Conservation (phyloP, 1,140 invertebrate species). For the Palaemon carinicauda region DNA sequence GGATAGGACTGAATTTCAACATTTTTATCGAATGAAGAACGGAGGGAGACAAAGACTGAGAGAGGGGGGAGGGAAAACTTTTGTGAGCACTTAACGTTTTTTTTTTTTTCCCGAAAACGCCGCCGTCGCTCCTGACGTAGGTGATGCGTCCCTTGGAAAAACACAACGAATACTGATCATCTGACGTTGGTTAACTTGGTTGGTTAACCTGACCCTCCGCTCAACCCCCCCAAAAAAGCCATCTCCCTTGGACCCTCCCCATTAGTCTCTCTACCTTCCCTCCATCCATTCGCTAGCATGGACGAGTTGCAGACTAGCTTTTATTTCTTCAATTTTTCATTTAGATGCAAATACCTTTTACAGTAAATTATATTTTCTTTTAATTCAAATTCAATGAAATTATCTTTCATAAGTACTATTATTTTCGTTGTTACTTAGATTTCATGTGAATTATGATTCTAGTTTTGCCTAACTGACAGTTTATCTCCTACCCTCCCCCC, state of each 20-base stretch:
- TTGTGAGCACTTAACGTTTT: too few species aligned
- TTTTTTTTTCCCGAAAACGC: too few species aligned
- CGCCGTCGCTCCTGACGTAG: not conserved
- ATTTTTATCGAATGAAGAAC: too few species aligned
- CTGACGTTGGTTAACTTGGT: conserved; percentile 34
- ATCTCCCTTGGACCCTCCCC: not conserved
- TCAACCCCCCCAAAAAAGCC: too few species aligned
- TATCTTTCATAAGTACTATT: not conserved
- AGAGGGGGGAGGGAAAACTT: too few species aligned
- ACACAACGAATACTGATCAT: conserved; percentile 39
- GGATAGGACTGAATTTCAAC: too few species aligned
- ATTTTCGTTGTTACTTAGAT: not conserved
- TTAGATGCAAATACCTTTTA: not conserved
- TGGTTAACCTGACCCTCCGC: conserved; percentile 27
- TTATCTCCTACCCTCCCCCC: not conserved
- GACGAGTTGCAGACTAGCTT: not conserved
- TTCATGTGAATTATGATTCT: not conserved
- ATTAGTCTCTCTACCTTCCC: not conserved
- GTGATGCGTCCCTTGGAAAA: conserved; percentile 11
- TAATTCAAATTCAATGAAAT: too few species aligned
- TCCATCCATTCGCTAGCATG: not conserved
- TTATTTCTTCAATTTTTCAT: not conserved
- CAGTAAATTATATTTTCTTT: too few species aligned
- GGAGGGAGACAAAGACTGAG: too few species aligned
- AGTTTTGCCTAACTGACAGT: not conserved